A percentile compares a stretch with the other conserved stretches of the same genome.
phyloP scores from a whole-genome alignment of 92 coral and sea anemone species.

The Metridium senile region DNA sequence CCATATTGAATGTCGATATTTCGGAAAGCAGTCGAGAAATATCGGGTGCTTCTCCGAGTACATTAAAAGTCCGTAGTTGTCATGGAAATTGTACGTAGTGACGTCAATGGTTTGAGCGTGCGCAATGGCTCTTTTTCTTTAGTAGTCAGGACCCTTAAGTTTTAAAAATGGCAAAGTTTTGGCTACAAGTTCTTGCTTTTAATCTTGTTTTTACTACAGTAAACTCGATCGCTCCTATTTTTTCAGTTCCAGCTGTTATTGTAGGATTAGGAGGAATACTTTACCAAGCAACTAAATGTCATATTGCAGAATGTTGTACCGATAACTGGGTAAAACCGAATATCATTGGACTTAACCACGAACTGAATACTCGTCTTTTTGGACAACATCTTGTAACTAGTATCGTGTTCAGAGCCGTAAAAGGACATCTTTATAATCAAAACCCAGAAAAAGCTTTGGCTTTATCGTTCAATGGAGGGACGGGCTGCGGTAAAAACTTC shows the following conservation, averaged over 20 bases:
- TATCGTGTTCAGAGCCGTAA: conserved; percentile 69
- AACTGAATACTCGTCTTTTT: conserved; percentile 62
- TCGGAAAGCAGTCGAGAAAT: too few relatives aligned
- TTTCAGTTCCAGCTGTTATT: background rate
- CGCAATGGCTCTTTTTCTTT: too few relatives aligned
- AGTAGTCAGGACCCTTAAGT: too few relatives aligned
- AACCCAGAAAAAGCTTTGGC: conserved; percentile 79
- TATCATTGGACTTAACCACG: conserved; percentile 68
- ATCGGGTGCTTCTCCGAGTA: too few relatives aligned
- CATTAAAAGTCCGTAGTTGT: too few relatives aligned
- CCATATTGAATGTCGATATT: too few relatives aligned
- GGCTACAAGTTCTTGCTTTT: background rate
- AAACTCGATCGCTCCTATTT: background rate
- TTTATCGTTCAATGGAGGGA: conserved; percentile 94
- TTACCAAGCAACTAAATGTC: background rate
- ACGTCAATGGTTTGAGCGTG: too few relatives aligned
- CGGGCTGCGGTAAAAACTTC: conserved; percentile 90
- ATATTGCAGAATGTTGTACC: conserved; percentile 20
- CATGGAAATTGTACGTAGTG: too few relatives aligned
- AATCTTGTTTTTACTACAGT: conserved; percentile 4
- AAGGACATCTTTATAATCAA: conserved; percentile 71
- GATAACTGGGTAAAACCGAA: conserved; percentile 69
- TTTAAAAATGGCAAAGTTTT: conserved; percentile 1
- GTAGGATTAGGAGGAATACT: background rate
- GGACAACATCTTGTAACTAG: conserved; percentile 87